Evolutionary conservation across 2,797 vertebrate species (phyloP).

Genomic region (Myripristis jacobus): DNA sequence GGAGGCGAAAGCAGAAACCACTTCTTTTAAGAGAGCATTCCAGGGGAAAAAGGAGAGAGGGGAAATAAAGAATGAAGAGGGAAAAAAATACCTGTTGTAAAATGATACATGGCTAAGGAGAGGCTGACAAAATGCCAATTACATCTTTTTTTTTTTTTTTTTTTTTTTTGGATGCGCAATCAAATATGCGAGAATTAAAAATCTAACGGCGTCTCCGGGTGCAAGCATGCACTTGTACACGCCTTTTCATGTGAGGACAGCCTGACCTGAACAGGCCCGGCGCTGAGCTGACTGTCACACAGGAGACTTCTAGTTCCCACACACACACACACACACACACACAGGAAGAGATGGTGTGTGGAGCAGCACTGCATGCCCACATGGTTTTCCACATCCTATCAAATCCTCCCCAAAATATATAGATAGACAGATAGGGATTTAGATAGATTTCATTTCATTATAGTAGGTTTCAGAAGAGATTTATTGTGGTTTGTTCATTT

Average conservation of each 20-base stretch:
- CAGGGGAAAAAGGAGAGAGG: constrained; percentile 41
- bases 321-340: background rate
- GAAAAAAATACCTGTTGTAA: constrained; percentile 54
- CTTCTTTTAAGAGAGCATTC: constrained; percentile 68
- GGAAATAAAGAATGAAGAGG: constrained; percentile 31
- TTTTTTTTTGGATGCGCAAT: constrained; percentile 35
- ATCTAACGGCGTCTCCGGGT: background rate
- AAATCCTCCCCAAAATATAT: background rate
- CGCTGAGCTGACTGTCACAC: constrained; percentile 26
- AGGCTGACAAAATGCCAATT: constrained; percentile 61
- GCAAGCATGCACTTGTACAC: constrained; percentile 15
- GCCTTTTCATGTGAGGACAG: constrained; percentile 21
- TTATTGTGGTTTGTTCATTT: no score
- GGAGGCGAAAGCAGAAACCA: constrained; percentile 73
- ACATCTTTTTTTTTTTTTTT: constrained; percentile 46
- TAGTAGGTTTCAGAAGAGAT: no score
- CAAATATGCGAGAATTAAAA: constrained; percentile 35
- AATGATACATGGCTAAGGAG: constrained; percentile 60
- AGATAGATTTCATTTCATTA: no score
- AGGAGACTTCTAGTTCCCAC: constrained; percentile 17
- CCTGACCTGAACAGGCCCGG: constrained; percentile 29
- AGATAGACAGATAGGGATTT: no score
- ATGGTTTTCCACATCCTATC: background rate
- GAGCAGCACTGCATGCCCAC: background rate
- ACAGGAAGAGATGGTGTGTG: background rate